Percentiles rank a stretch among this genome's conserved stretches.
Conservation (phyloP, 2,888 invertebrate species). For the Rhingia rostrata region DNA sequence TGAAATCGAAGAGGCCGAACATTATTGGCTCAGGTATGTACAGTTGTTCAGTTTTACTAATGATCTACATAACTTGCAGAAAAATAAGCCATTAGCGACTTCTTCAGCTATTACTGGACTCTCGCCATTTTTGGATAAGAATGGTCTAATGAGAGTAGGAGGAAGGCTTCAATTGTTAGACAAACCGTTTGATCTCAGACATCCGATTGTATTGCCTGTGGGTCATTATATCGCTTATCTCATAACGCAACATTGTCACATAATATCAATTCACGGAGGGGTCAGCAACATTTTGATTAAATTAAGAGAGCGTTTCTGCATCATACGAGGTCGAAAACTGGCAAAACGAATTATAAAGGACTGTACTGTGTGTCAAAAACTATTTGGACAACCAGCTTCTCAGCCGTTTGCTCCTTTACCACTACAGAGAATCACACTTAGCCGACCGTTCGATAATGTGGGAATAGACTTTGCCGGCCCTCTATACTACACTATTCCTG, state of each 20-base stretch:
- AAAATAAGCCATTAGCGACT: too few species aligned
- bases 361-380: conserved; percentile 24
- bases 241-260: conserved; percentile 26
- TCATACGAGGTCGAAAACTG: not conserved
- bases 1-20: too few species aligned
- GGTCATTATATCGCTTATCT: conserved; percentile 22
- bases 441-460: conserved; percentile 25
- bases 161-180: conserved; percentile 27
- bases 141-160: conserved; percentile 8
- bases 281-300: conserved; percentile 1
- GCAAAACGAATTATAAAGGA: conserved; percentile 18
- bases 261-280: conserved; percentile 25
- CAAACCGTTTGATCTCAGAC: not conserved
- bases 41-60: too few species aligned
- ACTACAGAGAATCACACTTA: conserved; percentile 17
- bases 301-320: conserved; percentile 23
- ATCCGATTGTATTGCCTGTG: conserved; percentile 22
- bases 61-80: too few species aligned
- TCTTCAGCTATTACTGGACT: too few species aligned
- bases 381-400: conserved; percentile 4
- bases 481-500: conserved; percentile 34
- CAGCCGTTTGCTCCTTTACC: conserved; percentile 19
- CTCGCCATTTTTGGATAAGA: too few species aligned
- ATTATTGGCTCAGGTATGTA: too few species aligned
- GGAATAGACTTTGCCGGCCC: conserved; percentile 32